These are phyloP conservation scores for Dicerorhinus sumatrensis DNA, from an alignment of 2,113 vertebrate species.

Conservation along the genomic window DNA sequence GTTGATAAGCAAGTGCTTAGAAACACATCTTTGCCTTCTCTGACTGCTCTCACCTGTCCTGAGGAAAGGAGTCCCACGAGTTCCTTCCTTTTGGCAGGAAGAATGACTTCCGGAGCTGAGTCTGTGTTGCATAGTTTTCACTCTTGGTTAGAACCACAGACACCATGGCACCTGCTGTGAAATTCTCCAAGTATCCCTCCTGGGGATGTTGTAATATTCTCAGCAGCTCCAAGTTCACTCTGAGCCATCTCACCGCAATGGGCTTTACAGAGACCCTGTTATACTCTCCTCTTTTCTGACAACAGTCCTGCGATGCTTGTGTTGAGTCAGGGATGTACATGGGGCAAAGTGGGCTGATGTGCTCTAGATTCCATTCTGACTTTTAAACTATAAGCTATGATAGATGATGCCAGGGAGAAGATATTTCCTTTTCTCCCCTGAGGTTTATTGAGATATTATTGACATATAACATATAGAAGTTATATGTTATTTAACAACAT, in stretches of 20 bases:
- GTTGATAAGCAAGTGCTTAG: not conserved
- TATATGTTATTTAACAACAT: not conserved
- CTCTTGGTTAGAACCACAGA: not conserved
- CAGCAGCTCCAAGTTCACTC: not conserved
- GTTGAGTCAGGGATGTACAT: not conserved
- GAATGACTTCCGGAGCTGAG: not conserved
- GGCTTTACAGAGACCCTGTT: not conserved
- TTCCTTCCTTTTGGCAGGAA: not conserved
- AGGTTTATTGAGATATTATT: constrained; percentile 1
- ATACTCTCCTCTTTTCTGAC: not conserved
- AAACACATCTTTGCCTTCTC: not conserved
- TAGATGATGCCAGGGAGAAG: not conserved
- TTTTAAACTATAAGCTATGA: not conserved
- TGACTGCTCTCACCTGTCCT: not conserved
- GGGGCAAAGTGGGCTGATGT: not conserved
- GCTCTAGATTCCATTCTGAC: not conserved
- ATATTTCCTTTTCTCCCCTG: not conserved
- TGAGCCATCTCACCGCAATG: not conserved
- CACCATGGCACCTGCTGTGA: not conserved
- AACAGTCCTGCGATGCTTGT: not conserved
- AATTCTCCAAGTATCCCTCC: not conserved
- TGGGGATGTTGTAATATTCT: not conserved
- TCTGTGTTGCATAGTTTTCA: not conserved
- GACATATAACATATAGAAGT: not conserved
- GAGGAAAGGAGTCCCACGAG: not conserved